These are phyloP conservation scores for Cecidostiba fungosa DNA, from an alignment of 2,888 invertebrate species.

Conservation along the genomic window DNA sequence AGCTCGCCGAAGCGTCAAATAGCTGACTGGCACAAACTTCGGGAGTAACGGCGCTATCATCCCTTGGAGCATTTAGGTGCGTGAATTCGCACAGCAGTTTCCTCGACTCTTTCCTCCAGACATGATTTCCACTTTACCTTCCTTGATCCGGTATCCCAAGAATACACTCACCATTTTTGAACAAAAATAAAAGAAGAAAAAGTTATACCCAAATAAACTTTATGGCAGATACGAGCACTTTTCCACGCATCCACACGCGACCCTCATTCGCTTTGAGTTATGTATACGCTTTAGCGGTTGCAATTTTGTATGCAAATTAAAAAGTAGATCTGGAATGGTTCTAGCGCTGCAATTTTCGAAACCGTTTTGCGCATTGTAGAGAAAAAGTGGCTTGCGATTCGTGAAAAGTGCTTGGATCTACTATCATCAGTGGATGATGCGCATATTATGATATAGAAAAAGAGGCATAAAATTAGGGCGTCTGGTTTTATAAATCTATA, in stretches of 20 bases:
- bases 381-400: slow-evolving; percentile 25
- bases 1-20: slow-evolving; percentile 98
- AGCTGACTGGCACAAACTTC: slow-evolving; percentile 99
- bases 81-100: slow-evolving; percentile 60
- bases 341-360: no score
- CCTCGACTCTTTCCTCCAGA: slow-evolving; percentile 52
- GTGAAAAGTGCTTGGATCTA: slow-evolving; percentile 55
- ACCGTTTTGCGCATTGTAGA: not conserved
- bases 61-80: slow-evolving; percentile 42
- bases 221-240: slow-evolving; percentile 47
- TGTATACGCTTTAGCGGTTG: no score
- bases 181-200: slow-evolving; percentile 14
- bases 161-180: slow-evolving; percentile 50
- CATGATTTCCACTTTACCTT: slow-evolving; percentile 56
- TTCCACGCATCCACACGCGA: not conserved
- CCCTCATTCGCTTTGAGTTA: no score
- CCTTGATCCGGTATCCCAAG: slow-evolving; percentile 64
- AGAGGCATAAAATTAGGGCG: slow-evolving; percentile 58
- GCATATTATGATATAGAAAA: not conserved
- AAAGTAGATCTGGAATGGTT: not conserved
- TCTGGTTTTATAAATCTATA: slow-evolving; percentile 74
- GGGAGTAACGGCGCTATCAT: slow-evolving; percentile 84
- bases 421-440: slow-evolving; percentile 51
- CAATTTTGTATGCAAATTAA: not conserved
- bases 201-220: not conserved